These are phyloP conservation scores for Cranoglanis bouderius DNA, from an alignment of 2,113 vertebrate species.

Conservation along the genomic window DNA sequence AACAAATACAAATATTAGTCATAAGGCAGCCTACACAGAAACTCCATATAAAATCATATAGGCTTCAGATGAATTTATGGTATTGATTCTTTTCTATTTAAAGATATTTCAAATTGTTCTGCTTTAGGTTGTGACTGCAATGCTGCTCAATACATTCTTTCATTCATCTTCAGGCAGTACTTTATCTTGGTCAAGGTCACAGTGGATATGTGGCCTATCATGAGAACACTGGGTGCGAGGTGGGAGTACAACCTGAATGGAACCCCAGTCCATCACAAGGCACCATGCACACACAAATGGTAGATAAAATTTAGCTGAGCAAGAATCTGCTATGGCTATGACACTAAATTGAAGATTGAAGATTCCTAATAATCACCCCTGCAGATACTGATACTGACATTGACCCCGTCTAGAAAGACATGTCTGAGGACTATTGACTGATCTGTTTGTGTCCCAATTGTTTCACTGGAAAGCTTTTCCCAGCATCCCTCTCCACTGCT, in stretches of 20 bases:
- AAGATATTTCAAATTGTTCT: background rate
- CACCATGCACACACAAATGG: background rate
- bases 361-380: background rate
- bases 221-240: background rate
- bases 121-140: background rate
- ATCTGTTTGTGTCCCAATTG: background rate
- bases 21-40: background rate
- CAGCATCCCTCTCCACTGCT: slow-evolving; percentile 15
- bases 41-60: background rate
- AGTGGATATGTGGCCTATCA: background rate
- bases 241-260: background rate
- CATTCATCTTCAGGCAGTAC: background rate
- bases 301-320: background rate
- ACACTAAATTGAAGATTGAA: background rate
- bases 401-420: background rate
- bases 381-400: background rate
- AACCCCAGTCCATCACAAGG: background rate
- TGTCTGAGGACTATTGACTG: slow-evolving; percentile 24
- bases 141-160: background rate
- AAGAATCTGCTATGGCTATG: background rate
- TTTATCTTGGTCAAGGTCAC: background rate
- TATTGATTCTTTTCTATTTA: background rate
- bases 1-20: background rate
- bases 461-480: slow-evolving; percentile 33
- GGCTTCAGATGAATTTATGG: background rate